A percentile compares a stretch with the other conserved stretches of the same genome.
These are phyloP conservation scores for Cheirogaleus major DNA, from an alignment of 2,797 vertebrate species.

Conservation along the genomic window DNA sequence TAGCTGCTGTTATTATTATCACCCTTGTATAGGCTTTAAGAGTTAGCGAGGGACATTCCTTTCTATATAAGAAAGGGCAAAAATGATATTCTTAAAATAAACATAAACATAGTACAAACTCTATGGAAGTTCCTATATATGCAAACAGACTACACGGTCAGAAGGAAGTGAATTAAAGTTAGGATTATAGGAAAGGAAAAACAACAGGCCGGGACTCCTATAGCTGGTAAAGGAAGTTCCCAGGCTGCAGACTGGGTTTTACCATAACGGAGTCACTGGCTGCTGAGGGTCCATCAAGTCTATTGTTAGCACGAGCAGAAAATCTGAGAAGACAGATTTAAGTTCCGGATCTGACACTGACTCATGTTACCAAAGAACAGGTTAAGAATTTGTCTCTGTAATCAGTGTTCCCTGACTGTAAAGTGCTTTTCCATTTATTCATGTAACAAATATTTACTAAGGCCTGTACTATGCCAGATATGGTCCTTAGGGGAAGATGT, in stretches of 20 bases:
- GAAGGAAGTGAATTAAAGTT: background rate
- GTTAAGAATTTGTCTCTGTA: background rate
- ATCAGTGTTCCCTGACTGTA: background rate
- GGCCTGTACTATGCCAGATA: background rate
- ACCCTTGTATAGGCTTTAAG: background rate
- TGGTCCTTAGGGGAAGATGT: background rate
- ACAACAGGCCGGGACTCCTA: background rate
- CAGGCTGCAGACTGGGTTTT: background rate
- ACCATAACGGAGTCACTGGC: background rate
- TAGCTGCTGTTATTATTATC: background rate
- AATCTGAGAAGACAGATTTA: background rate
- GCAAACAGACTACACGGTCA: background rate
- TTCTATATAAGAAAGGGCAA: background rate
- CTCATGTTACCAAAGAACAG: background rate
- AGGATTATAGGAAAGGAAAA: background rate
- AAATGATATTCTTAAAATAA: background rate
- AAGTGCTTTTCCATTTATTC: slow-evolving; percentile 7
- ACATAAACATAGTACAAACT: background rate
- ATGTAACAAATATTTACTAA: background rate
- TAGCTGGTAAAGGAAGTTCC: background rate
- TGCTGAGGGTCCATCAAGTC: background rate
- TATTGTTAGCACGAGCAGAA: background rate
- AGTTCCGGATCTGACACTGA: background rate
- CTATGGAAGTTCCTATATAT: background rate
- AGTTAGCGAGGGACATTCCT: background rate